Conservation (phyloP, 1,140 invertebrate species). For the Calliphora vicina region DNA sequence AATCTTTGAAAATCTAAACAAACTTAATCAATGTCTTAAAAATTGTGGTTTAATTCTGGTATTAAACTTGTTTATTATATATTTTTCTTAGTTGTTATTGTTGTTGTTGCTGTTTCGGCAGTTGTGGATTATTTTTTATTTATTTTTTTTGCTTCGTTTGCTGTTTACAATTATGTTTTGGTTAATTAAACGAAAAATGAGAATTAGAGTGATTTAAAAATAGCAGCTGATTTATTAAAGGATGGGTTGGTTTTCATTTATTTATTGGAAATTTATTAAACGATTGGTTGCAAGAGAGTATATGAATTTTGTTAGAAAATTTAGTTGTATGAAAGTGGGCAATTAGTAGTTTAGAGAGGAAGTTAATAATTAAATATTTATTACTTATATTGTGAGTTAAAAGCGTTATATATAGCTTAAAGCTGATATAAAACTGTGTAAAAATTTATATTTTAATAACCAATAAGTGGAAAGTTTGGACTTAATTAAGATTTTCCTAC, state of each 20-base stretch:
- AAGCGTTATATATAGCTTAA: too few species aligned
- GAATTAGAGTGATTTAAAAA: background rate
- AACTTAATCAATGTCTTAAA: constrained; percentile 15
- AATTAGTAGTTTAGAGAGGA: too few species aligned
- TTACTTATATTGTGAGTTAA: too few species aligned
- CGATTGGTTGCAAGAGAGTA: too few species aligned
- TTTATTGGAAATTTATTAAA: too few species aligned
- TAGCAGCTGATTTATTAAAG: background rate
- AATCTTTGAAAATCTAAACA: constrained; percentile 12
- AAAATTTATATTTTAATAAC: too few species aligned
- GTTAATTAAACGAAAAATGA: constrained; percentile 9
- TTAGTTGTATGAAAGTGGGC: too few species aligned
- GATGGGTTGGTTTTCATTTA: background rate
- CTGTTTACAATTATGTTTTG: constrained; percentile 7
- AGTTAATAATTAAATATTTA: too few species aligned
- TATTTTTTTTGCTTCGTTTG: background rate
- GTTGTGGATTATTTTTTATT: background rate
- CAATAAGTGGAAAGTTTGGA: too few species aligned
- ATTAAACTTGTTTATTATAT: background rate
- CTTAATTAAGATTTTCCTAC: too few species aligned
- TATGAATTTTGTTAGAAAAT: too few species aligned
- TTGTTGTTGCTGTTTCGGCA: background rate
- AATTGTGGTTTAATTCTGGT: constrained; percentile 7
- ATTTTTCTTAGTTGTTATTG: background rate
- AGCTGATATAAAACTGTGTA: too few species aligned